Evolutionary conservation across 2,797 vertebrate species (phyloP).

Genomic region (Mastacembelus armatus): DNA sequence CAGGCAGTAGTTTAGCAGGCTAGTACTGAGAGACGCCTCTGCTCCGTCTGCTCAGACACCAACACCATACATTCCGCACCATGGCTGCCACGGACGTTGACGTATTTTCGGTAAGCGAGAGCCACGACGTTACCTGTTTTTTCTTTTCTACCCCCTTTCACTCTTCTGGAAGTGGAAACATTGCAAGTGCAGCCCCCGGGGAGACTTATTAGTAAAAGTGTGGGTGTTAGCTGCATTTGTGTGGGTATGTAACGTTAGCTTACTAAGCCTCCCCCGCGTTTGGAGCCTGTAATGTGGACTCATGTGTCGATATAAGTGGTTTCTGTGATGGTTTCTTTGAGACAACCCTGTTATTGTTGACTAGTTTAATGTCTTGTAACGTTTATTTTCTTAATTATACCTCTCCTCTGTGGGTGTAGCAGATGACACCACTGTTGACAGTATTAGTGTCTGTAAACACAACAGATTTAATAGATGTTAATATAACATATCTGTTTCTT

Average conservation of each 20-base stretch:
- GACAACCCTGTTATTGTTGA: background rate
- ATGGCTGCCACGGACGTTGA: slow-evolving; percentile 89
- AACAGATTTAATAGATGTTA: background rate
- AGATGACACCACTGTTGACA: slow-evolving; percentile 13
- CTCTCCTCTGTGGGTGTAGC: slow-evolving; percentile 34
- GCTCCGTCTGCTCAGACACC: slow-evolving; percentile 58
- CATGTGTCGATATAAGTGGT: slow-evolving; percentile 59
- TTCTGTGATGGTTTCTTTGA: slow-evolving; percentile 26
- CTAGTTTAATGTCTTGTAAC: background rate
- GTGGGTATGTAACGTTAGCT: slow-evolving; percentile 33
- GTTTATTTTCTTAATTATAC: background rate
- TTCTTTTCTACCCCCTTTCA: accelerated
- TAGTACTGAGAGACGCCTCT: slow-evolving; percentile 69
- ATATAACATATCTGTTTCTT: too few species aligned
- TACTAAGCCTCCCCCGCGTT: slow-evolving; percentile 61
- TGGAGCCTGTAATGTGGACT: slow-evolving; percentile 48
- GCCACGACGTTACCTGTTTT: background rate
- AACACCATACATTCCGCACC: slow-evolving; percentile 72
- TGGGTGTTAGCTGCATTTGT: slow-evolving; percentile 37
- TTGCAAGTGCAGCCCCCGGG: background rate
- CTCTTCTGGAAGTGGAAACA: background rate
- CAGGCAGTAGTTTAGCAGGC: slow-evolving; percentile 61
- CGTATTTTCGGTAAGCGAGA: slow-evolving; percentile 84
- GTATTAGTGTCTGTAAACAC: slow-evolving; percentile 5
- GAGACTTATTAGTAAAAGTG: slow-evolving; percentile 46